Base-by-base conservation (phyloP, 1,140 invertebrate genomes). In the Dryas iulia region DNA sequence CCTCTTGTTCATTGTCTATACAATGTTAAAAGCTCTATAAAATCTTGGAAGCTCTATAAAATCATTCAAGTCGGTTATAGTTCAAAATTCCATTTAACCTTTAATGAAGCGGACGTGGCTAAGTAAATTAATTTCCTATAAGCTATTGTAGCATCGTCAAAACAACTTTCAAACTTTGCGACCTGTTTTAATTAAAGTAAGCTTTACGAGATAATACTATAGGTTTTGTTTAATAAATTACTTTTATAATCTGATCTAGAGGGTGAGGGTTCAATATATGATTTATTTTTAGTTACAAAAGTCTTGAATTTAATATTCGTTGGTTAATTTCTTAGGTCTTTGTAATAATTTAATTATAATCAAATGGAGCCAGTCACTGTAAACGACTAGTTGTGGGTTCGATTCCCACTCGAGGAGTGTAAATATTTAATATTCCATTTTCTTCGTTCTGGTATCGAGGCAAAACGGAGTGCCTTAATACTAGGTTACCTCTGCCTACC, bases 61-160 rank as follows among this genome's bases (percentile, higher is more conserved):
- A 18, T 14, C n/a, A n/a, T n/a, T n/a, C 59, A 52, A 60, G 24
- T 23, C 24, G 21, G 10, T 57, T 56, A 47, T 58, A 61, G 60
- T 66, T 65, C 58, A 67, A 74, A 71, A 66, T 69, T 69, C 65
- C 52, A 61, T 71, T 68, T 31, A 59, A 39, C 53, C 33, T 52
- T 54, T 63, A 74, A 72, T 65, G 60, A 74, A 71, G 61, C 33
- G 60, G 26, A 33, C 35, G n/a, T 61, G 23, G 61, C 28, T 62
- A 26, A 69, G 62, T 73, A 67, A 74, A 74, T 74, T 74, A 74
- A 74, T 74, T 74, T 74, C 69, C 68, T 74, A 74, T 74, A 74
- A 71, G 72, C 72, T 68, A 60, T 70, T 70, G 63, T 73, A 69
- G 39, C 21, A 47, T 56, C 71, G 62, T 71, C 65, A 59, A 71